Base-by-base conservation (phyloP, 2,888 invertebrate species). In the Caenorhabditis angaria region DNA sequence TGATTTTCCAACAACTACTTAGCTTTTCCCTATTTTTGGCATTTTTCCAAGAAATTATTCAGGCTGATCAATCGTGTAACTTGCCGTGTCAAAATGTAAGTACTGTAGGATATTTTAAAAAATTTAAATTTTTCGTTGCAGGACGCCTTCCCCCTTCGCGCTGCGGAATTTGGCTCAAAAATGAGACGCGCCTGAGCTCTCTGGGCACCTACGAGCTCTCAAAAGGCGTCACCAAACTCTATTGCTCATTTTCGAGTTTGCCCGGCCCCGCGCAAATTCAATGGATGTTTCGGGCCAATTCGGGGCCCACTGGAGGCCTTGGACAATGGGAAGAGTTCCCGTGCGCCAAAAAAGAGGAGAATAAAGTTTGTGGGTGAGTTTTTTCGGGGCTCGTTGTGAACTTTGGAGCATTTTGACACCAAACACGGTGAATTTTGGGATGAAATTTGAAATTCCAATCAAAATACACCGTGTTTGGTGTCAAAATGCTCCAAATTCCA, bases 161-260 rank as follows among this genome's bases (percentile, higher is more conserved):
- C 8, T 72, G 72, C 48, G 72, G 72, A 28, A 68, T 72, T 24
- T 72, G 72, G 72, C 50, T 72, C 24, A 64, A 59, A 50, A 72
- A 72, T 28, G 71, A 71, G 41, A 68, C 72, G 3, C 56, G 58
- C 22, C 22, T 48, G 0, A 22, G 25, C 0, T 48, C 61, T 0
- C 29, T 68, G n/a, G 72, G 72, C 1, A 72, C 64, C 18, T 72
- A 61, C 57, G 65, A 59, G 67, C 35, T 71, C 2, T 60, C 61
- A 29, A 58, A 47, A 20, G 71, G 71, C 0, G 57, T 66, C 1
- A 64, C 50, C 20, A 50, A 57, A 18, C 64, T 72, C 1, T 58
- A 58, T 25, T 72, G 72, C 48, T 72, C 72, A 28, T 72, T 72
- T 55, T 65, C 72, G 1, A 68, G 68, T 0, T 65, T 72, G 2